Evolutionary conservation across 2,888 invertebrate genomes (phyloP), one percentile per base, ranked within the genome.

Genomic region (Drosophila nigritarsus): DNA sequence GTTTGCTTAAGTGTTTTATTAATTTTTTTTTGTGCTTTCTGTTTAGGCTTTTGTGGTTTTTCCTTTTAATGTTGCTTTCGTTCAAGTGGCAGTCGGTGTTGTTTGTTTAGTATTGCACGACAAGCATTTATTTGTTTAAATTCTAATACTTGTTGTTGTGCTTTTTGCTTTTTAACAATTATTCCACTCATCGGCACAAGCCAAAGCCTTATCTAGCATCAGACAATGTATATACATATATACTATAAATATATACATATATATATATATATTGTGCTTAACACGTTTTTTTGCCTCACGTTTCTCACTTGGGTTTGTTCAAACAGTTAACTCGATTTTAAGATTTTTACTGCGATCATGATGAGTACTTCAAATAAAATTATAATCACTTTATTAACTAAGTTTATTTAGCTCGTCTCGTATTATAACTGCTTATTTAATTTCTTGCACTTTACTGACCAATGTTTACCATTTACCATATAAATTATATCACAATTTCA

Each of bases 1-100:
- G 79, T 87, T 87, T 87, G 86, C 51, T 86, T 86, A 87, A 83
- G 79, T 85, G 88, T 86, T 87, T 77, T 70, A 48, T 69, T 55
- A 40, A 62, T 45, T 55, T 42, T 29, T 58, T 8, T 48, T 40
- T 7, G 40, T 58, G 49, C 48, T 65, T 77, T 51, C 34, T 65
- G 49, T 55, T 66, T 55, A 15, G 45, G 45, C 36, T 32, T 27
- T 61, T 49, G 34, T 55, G 30, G 59, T 73, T 48, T 75, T 66
- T 56, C 55, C 60, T 53, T 67, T 66, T 42, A 63, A 65, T 77
- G 56, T 65, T 75, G 60, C 68, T 71, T 73, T 73, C 65, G 68
- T 49, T 71, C 65, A 62, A 71, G 59, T 83, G 66, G 73, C 62
- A 68, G 53, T 42, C 66, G 66, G 36, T 59, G 59, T 83, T 45